Percentiles rank a stretch among this genome's conserved stretches.
These are phyloP conservation scores for Drosophila nigritarsus DNA, from an alignment of 2,888 invertebrate genomes.

Conservation along the genomic window DNA sequence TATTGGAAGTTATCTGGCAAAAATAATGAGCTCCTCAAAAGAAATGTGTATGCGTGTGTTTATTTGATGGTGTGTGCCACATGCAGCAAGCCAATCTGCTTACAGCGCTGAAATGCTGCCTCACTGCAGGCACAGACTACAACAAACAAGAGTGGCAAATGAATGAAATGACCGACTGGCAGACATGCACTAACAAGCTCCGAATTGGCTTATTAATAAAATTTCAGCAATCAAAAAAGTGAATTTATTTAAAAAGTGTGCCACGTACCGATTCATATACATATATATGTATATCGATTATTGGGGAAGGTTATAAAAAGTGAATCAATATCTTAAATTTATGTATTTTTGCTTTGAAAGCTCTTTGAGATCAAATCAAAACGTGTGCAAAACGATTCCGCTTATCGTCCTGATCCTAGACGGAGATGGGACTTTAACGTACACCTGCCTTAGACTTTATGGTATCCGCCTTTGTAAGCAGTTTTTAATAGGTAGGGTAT, in stretches of 20 bases:
- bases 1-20: conserved; percentile 47
- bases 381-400: background rate
- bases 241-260: no score
- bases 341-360: no score
- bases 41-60: conserved; percentile 47
- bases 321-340: background rate
- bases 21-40: conserved; percentile 72
- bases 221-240: background rate
- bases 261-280: background rate
- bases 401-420: background rate
- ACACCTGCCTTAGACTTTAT: background rate
- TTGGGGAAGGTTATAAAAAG: background rate
- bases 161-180: background rate
- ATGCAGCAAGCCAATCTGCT: conserved; percentile 16
- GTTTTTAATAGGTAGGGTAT: conserved; percentile 2
- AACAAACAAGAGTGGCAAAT: conserved; percentile 1
- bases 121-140: conserved; percentile 5
- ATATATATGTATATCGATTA: background rate
- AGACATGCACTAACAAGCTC: background rate
- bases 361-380: no score
- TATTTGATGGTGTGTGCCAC: background rate
- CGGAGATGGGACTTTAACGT: background rate
- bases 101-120: conserved; percentile 28
- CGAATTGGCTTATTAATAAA: background rate
- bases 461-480: background rate